phyloP scores from a whole-genome alignment of 2,113 vertebrate genomes.

The Vanacampus margaritifer region DNA sequence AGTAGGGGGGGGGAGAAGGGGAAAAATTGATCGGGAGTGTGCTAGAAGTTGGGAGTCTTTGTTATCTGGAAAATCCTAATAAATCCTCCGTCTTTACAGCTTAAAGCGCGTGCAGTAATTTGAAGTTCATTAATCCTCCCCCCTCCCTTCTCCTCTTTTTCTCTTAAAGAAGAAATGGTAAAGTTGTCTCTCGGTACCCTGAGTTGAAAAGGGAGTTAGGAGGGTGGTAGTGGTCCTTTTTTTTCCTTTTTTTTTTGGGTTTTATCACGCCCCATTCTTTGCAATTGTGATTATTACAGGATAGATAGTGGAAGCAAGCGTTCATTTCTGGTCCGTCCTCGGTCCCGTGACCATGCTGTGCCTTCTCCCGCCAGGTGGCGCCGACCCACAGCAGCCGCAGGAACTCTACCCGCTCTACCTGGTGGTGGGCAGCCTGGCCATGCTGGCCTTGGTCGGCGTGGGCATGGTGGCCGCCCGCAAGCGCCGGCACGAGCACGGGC shows the following conservation, averaged over 20 bases:
- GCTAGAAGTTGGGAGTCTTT: constrained; percentile 96
- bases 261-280: constrained; percentile 63
- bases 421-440: constrained; percentile 71
- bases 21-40: constrained; percentile 94
- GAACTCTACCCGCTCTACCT: constrained; percentile 82
- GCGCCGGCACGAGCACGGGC: constrained; percentile 91
- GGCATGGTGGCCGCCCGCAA: constrained; percentile 90
- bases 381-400: constrained; percentile 43
- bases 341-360: constrained; percentile 53
- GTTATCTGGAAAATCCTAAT: constrained; percentile 97
- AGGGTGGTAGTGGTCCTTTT: constrained; percentile 62
- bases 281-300: constrained; percentile 87
- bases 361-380: constrained; percentile 75
- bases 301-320: constrained; percentile 77
- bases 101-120: constrained; percentile 91
- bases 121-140: constrained; percentile 96
- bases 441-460: constrained; percentile 79
- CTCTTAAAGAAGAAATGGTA: constrained; percentile 89
- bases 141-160: constrained; percentile 59
- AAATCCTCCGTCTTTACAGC: constrained; percentile 99
- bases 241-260: constrained; percentile 55
- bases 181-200: constrained; percentile 84
- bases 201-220: constrained; percentile 81
- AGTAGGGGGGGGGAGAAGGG: constrained; percentile 66
- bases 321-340: constrained; percentile 24